Evolutionary conservation across 2,888 invertebrate species (phyloP), one percentile per base, ranked within the genome.

Genomic region (Panzeria rudis): DNA sequence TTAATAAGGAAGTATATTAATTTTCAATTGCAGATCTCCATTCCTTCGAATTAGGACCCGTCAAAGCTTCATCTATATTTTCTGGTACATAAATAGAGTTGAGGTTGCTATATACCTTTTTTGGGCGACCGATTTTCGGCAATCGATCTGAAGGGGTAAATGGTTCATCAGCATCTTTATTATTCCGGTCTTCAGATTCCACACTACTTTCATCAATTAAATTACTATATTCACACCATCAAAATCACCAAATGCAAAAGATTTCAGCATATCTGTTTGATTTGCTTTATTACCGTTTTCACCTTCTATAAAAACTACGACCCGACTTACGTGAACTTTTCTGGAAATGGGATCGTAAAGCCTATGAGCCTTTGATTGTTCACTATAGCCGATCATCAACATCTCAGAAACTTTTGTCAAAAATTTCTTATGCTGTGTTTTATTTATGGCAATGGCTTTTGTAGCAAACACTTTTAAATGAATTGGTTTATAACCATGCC

Each of bases 1-100:
- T 61, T 15, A 75, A n/a, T 71, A 86, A 73, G 32, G 83, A 73
- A 15, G 44, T 35, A 23, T 85, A 84, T 52, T 88, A 87, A 11
- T 32, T 41, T 50, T 75, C 29, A 79, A 87, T 87, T 1, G 87
- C 83, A 17, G 86, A 50, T 15, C 35, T 50, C 86, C 84, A 88
- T 13, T 77, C 3, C 2, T 35, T 35, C 15, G 9, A 2, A 44
- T 76, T 66, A 2, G 20, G 9, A 5, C 54, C 44, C 29, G 0
- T 17, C 6, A 64, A 47, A 17, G 61, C 32, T 3, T 59, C 61
- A 15, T 47, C 7, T 38, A 38, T 41, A 71, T 71, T 32, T 5
- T 7, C 7, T 32, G 32, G 32, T 32, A 32, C 7, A 7, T 32
- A 5, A 32, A 7, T 32, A 5, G 7, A 32, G 7, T 32, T 32